Evolutionary conservation across 2,113 vertebrate species (phyloP), one percentile per base, ranked within the genome.

Genomic region (Tetrao urogallus): DNA sequence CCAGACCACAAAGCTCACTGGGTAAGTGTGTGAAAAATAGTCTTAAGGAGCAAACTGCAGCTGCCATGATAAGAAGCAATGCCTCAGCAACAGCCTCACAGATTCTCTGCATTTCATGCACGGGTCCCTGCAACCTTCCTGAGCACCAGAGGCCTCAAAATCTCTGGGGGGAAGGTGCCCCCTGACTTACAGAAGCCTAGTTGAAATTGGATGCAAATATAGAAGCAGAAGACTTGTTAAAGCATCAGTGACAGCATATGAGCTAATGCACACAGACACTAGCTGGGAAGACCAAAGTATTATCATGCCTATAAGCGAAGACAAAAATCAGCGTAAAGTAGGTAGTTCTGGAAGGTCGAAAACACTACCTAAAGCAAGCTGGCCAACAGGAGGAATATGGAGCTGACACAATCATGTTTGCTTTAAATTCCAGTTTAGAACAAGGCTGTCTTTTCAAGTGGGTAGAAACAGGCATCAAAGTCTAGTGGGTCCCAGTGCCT

Each of bases 401-500:
- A 88, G n/a, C 64, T 76, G 72, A 89, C 2, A 17, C 52, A 43
- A 69, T 42, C 61, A 24, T 6, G 8, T 70, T 63, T 75, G 27
- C 14, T 93, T 86, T 56, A 65, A 70, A 79, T 16, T 86, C 17
- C 75, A 64, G 65, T 71, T 72, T 58, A 75, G 70, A 86, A 92
- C 40, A 80, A 86, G 30, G 8, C 11, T 79, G 34, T n/a, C 52
- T 90, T 77, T 86, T 70, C 28, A 21, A 88, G 42, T 0, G 0
- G 22, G 43, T 34, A 72, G 65, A 81, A 88, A 94, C 71, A 70
- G 40, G 8, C 82, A 83, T 52, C 22, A 89, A 95, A 88, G 30
- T 1, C 2, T 38, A 74, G 9, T 13, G 14, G 20, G 34, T 70
- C 32, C 30, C 34, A 73, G 36, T 28, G 79, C 78, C 63, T 85